These are phyloP conservation scores for Psophia crepitans DNA, from an alignment of 2,113 vertebrate genomes.

Conservation along the genomic window DNA sequence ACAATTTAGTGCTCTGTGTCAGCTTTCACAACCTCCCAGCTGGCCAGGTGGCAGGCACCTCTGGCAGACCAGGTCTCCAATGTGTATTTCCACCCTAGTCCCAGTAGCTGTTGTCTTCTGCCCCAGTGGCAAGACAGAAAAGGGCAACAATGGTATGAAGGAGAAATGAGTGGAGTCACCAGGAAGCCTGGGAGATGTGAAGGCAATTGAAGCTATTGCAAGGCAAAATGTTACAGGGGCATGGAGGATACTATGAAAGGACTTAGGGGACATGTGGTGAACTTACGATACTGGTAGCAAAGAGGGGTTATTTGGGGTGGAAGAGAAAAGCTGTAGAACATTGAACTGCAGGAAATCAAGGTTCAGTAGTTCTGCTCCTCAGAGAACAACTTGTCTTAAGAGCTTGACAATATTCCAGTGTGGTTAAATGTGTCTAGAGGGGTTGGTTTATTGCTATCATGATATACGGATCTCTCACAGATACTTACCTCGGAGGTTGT, in stretches of 20 bases:
- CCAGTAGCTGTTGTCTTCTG: background rate
- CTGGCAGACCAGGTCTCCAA: background rate
- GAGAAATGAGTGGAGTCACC: background rate
- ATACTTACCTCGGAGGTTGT: background rate
- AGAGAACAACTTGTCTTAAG: slow-evolving; percentile 40
- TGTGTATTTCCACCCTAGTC: background rate
- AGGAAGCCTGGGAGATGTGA: background rate
- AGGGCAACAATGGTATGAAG: background rate
- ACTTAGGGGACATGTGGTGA: background rate
- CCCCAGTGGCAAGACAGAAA: background rate
- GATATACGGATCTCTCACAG: slow-evolving; percentile 36
- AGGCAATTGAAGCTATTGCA: background rate
- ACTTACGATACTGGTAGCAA: background rate
- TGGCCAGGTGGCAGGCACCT: background rate
- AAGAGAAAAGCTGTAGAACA: background rate
- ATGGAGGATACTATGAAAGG: background rate
- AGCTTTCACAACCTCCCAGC: background rate
- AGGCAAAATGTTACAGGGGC: background rate
- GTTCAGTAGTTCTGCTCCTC: slow-evolving; percentile 32
- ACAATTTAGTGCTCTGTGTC: background rate
- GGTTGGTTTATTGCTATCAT: slow-evolving; percentile 22
- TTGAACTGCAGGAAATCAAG: slow-evolving; percentile 28
- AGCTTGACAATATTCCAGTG: slow-evolving; percentile 9
- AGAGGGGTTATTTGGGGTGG: background rate
- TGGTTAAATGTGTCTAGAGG: slow-evolving; percentile 10